Evolutionary conservation across 2,797 vertebrate genomes (phyloP), one percentile per base, ranked within the genome.

Genomic region (Ctenochaetus hawaiiensis): DNA sequence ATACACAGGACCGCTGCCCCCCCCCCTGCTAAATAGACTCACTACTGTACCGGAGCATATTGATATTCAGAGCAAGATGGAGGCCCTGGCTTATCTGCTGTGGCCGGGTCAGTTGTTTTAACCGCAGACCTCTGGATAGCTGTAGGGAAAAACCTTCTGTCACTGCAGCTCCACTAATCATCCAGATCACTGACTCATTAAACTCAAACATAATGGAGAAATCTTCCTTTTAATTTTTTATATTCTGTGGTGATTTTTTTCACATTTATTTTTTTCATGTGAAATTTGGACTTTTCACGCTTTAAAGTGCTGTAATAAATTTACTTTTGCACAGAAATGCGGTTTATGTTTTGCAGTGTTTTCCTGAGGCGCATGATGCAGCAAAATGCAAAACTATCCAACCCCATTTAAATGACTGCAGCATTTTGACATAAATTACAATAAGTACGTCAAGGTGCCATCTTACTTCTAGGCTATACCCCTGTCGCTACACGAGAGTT

Each of bases 401-500:
- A 72, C 49, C 80, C 72, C 67, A 89, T 92, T 91, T 88, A 89
- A 91, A 87, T 87, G 87, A 91, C 88, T 88, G 83, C 88, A 78
- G 85, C 82, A 67, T 91, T 80, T 80, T 92, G 91, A 92, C 92
- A 90, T 84, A 87, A 93, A 92, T 93, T 94, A 91, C 90, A 92
- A 89, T 88, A 86, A 92, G 89, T 91, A 83, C 84, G 48, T 88
- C 82, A 57, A 85, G 91, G 90, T 92, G 89, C 90, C 91, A 92
- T 88, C 88, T 80, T 85, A 89, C 91, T 88, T 86, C 88, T 70
- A 84, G 86, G 86, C 85, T 30, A 30, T 86, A 82, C 73, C 83
- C 77, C 86, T 84, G 88, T 82, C 86, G 83, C 96, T 96, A 87
- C 87, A 88, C 76, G 59, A 80, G 89, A 89, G 96, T 96, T 96